These are phyloP conservation scores for Campylomormyrus numenius DNA, from an alignment of 2,113 vertebrate genomes.

Conservation along the genomic window DNA sequence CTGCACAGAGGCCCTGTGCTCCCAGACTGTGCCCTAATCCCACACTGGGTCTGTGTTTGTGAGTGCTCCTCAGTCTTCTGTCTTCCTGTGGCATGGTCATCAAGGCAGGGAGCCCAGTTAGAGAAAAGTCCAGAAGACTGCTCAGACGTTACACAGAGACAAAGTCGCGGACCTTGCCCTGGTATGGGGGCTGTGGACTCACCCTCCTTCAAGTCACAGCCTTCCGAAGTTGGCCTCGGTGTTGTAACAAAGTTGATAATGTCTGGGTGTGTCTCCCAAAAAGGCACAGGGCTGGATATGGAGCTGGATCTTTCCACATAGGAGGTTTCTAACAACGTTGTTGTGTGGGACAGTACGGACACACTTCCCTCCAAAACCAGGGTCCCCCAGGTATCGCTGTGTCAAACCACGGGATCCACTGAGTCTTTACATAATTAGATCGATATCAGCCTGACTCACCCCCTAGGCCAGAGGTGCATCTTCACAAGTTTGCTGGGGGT, in stretches of 20 bases:
- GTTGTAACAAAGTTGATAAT: neutral
- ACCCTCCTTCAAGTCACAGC: neutral
- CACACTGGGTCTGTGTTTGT: neutral
- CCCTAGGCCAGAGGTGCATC: conserved; percentile 84
- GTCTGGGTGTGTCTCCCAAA: neutral
- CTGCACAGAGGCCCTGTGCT: neutral
- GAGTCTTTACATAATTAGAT: conserved; percentile 99
- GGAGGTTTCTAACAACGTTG: conserved; percentile 79
- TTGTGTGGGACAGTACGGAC: conserved; percentile 81
- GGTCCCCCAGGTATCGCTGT: conserved; percentile 89
- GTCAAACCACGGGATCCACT: conserved; percentile 87
- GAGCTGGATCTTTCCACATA: conserved; percentile 66
- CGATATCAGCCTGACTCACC: conserved; percentile 93
- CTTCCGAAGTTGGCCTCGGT: neutral
- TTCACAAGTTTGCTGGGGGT: conserved; percentile 70
- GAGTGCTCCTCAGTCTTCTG: neutral
- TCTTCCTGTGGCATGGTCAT: neutral
- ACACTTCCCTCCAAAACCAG: conserved; percentile 66
- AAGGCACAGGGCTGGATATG: conserved; percentile 55
- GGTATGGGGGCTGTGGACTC: neutral
- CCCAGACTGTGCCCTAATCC: neutral
- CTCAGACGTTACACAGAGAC: conserved; percentile 61
- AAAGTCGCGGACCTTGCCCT: neutral
- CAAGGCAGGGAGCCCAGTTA: neutral
- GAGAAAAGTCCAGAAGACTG: conserved; percentile 71